Evolutionary conservation across 2,888 invertebrate species (phyloP).

Genomic region (Stenolophus ochropezus): DNA sequence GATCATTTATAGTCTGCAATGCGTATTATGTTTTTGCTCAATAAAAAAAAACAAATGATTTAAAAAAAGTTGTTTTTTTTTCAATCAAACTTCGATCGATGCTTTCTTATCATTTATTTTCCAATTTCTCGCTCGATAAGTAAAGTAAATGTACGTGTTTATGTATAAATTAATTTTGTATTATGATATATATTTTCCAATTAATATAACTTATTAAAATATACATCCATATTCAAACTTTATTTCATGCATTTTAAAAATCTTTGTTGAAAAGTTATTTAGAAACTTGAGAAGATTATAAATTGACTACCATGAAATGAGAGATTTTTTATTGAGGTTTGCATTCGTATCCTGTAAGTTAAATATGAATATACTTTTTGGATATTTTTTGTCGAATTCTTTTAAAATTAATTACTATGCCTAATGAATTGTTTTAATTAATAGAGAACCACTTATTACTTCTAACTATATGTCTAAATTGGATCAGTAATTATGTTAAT

Average conservation of each 20-base stretch:
- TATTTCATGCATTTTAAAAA: not conserved
- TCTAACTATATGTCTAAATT: conserved; percentile 2
- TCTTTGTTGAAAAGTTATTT: not conserved
- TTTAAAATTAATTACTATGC: not conserved
- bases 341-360: not conserved
- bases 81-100: too few relatives aligned
- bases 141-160: too few relatives aligned
- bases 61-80: too few relatives aligned
- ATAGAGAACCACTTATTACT: not conserved
- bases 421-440: not conserved
- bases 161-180: not conserved
- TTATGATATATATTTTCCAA: not conserved
- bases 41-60: too few relatives aligned
- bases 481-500: conserved; percentile 19
- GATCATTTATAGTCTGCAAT: too few relatives aligned
- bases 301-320: not conserved
- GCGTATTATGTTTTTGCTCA: too few relatives aligned
- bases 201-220: not conserved
- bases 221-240: not conserved
- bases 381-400: not conserved
- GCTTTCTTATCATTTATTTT: too few relatives aligned
- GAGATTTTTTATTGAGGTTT: not conserved
- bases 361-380: not conserved
- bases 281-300: not conserved
- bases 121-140: too few relatives aligned